Evolutionary conservation across 2,888 invertebrate genomes (phyloP).

Genomic region (Dryobota labecula): DNA sequence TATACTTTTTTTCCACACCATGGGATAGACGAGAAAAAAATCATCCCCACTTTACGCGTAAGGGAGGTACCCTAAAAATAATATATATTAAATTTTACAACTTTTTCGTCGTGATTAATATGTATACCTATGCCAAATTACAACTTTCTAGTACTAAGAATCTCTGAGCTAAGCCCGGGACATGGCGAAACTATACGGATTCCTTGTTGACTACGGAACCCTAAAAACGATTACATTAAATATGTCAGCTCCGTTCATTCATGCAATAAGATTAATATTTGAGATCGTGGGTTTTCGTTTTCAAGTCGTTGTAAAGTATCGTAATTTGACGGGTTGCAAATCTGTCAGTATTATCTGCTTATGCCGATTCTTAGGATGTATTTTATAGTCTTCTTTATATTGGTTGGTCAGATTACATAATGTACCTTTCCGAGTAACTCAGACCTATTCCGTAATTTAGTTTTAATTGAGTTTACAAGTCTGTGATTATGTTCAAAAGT

Average conservation of each 20-base stretch:
- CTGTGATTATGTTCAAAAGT: not conserved
- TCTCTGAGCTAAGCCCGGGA: no score
- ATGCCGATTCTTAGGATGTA: not conserved
- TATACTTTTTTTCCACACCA: no score
- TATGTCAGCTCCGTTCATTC: conserved; percentile 40
- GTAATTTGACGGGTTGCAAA: conserved; percentile 23
- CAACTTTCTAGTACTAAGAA: no score
- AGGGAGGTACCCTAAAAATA: no score
- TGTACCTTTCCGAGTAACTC: not conserved
- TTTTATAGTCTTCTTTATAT: not conserved
- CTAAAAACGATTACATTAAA: conserved; percentile 46
- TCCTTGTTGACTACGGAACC: no score
- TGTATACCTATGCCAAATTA: no score
- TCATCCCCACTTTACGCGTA: no score
- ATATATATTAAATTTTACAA: no score
- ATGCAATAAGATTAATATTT: conserved; percentile 43
- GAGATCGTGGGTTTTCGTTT: conserved; percentile 12
- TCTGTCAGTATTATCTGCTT: not conserved
- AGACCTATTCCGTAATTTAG: not conserved
- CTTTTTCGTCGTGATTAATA: no score
- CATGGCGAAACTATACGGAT: no score
- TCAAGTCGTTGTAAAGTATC: conserved; percentile 22
- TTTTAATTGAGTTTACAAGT: not conserved
- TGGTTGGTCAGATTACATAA: not conserved
- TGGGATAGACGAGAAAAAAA: no score